Percentiles rank a stretch among this genome's conserved stretches.
Evolutionary conservation across 2,888 invertebrate species (phyloP).

Genomic region (Cistogaster globosa): DNA sequence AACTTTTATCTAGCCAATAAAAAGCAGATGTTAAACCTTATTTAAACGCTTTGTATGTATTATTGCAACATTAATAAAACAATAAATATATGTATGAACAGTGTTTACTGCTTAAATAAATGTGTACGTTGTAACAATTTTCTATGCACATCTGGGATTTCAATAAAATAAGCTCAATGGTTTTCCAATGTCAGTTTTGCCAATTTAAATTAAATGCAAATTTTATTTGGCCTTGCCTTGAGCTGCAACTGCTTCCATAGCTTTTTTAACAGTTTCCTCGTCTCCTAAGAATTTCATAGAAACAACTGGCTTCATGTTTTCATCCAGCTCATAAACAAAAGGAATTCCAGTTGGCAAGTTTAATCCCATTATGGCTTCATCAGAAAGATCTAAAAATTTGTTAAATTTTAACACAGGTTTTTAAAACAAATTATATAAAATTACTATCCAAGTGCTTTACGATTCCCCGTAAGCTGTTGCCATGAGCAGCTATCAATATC

Average conservation of each 20-base stretch:
- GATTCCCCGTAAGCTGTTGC: constrained; percentile 93
- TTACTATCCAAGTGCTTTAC: constrained; percentile 94
- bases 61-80: too few relatives aligned
- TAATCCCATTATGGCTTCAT: constrained; percentile 90
- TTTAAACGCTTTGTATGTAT: too few relatives aligned
- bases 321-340: constrained; percentile 91
- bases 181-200: too few relatives aligned
- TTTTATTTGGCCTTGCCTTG: constrained; percentile 89
- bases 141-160: too few relatives aligned
- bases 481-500: constrained; percentile 93
- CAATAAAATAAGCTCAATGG: too few relatives aligned
- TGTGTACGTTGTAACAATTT: too few relatives aligned
- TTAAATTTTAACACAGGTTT: not conserved
- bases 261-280: constrained; percentile 90
- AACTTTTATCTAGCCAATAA: too few relatives aligned
- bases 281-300: constrained; percentile 92
- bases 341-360: constrained; percentile 93
- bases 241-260: constrained; percentile 91
- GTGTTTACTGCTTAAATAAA: too few relatives aligned
- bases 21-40: too few relatives aligned
- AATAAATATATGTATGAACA: too few relatives aligned
- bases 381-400: constrained; percentile 85
- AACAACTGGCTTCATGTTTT: constrained; percentile 89
- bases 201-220: constrained; percentile 56
- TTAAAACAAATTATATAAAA: constrained; percentile 73